phyloP scores from a whole-genome alignment of 2,797 vertebrate species.

The Podargus strigoides region DNA sequence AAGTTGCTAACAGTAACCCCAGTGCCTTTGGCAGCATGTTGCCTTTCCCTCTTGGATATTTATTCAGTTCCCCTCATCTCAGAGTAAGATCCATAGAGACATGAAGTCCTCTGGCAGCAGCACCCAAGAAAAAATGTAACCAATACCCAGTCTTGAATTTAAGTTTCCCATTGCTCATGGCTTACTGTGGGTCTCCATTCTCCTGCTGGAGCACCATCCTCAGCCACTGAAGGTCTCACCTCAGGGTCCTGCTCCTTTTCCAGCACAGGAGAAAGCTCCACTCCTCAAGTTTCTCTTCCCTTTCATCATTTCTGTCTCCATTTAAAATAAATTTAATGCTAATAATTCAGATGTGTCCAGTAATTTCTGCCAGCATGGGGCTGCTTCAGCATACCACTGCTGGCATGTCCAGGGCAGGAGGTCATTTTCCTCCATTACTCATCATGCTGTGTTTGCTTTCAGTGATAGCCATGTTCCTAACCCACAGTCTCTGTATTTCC shows the following conservation, averaged over 20 bases:
- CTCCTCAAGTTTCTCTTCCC: background rate
- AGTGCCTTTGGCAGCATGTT: background rate
- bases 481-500: background rate
- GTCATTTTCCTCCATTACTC: background rate
- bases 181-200: background rate
- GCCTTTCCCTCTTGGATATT: background rate
- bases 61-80: background rate
- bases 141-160: background rate
- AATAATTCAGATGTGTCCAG: background rate
- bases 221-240: background rate
- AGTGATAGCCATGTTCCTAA: background rate
- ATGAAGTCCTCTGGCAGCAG: background rate
- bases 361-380: background rate
- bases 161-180: background rate
- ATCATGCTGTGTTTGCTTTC: background rate
- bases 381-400: background rate
- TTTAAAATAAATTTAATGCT: background rate
- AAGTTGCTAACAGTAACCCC: background rate
- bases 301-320: background rate
- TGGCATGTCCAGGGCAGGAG: background rate
- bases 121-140: background rate
- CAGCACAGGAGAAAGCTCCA: background rate
- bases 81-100: background rate
- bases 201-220: background rate
- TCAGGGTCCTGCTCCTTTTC: background rate